Percentiles rank a stretch among this genome's conserved stretches.
Evolutionary conservation across 2,113 vertebrate genomes (phyloP).

Genomic region (Cygnus buccinator): DNA sequence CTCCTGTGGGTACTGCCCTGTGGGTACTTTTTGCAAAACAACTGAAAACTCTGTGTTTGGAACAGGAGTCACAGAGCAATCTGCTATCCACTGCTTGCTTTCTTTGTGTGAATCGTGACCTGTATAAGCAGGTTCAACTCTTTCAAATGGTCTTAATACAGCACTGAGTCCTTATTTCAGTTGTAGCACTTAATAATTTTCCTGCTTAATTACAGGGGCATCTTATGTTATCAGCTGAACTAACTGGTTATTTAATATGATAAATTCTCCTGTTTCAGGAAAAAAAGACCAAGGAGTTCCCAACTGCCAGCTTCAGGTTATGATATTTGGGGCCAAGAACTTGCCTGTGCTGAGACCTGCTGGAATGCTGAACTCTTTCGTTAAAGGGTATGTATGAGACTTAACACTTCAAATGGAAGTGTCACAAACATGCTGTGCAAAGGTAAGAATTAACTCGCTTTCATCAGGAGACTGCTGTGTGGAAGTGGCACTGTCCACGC

Average conservation of each 20-base stretch:
- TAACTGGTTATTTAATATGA: neutral
- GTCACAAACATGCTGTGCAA: neutral
- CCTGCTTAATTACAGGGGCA: neutral
- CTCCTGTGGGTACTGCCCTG: neutral
- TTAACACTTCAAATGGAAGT: neutral
- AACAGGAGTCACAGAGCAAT: neutral
- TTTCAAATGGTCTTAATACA: neutral
- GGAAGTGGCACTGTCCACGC: neutral
- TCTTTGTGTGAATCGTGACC: neutral
- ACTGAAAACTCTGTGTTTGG: neutral
- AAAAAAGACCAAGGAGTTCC: neutral
- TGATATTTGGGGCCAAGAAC: conserved; percentile 77
- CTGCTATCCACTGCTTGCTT: neutral
- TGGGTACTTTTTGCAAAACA: neutral
- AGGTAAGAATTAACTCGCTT: neutral
- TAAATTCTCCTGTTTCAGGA: conserved; percentile 51
- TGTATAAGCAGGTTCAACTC: neutral
- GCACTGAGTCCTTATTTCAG: neutral
- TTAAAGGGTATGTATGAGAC: conserved; percentile 78
- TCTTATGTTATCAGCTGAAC: neutral
- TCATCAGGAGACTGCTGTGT: neutral
- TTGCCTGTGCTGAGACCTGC: conserved; percentile 74
- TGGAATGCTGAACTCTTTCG: conserved; percentile 70
- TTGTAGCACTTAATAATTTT: neutral
- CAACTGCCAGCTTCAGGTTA: conserved; percentile 75